Conservation (phyloP, 2,888 invertebrate genomes). For the Cataglyphis rosenhaueri region DNA sequence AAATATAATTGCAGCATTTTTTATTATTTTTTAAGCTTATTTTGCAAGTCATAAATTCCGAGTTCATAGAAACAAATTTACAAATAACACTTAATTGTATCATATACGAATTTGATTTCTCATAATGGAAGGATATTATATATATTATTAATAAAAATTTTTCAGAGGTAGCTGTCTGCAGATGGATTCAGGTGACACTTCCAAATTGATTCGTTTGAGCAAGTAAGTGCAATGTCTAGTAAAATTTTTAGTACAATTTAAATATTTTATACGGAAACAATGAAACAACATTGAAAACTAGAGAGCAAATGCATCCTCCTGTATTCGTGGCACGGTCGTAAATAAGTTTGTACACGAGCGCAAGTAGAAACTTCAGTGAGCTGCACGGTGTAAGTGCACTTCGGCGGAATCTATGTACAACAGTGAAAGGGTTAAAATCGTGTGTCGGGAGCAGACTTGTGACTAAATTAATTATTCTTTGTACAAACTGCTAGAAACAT, state of each 20-base stretch:
- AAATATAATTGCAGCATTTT: not conserved
- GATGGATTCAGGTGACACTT: not conserved
- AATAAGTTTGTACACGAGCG: constrained; percentile 49
- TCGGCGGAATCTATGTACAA: constrained; percentile 42
- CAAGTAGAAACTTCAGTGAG: constrained; percentile 48
- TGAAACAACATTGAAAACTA: constrained; percentile 42
- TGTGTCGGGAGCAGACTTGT: constrained; percentile 42
- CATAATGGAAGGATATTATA: not conserved
- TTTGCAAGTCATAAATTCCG: not conserved
- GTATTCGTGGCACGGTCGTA: constrained; percentile 48
- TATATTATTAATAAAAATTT: too few species aligned
- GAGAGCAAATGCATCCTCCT: constrained; percentile 41
- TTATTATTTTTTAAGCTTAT: not conserved
- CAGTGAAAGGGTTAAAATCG: constrained; percentile 51
- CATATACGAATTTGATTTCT: not conserved
- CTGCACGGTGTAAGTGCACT: constrained; percentile 43
- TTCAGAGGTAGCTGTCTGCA: not conserved
- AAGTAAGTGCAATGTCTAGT: not conserved
- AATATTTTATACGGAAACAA: constrained; percentile 36
- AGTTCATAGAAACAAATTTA: not conserved
- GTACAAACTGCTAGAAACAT: constrained; percentile 40
- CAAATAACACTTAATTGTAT: not conserved
- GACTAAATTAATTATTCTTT: constrained; percentile 55
- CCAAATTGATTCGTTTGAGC: not conserved
- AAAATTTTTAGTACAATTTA: constrained; percentile 5